Evolutionary conservation across 2,797 vertebrate species (phyloP).

Genomic region (Mareca strepera): DNA sequence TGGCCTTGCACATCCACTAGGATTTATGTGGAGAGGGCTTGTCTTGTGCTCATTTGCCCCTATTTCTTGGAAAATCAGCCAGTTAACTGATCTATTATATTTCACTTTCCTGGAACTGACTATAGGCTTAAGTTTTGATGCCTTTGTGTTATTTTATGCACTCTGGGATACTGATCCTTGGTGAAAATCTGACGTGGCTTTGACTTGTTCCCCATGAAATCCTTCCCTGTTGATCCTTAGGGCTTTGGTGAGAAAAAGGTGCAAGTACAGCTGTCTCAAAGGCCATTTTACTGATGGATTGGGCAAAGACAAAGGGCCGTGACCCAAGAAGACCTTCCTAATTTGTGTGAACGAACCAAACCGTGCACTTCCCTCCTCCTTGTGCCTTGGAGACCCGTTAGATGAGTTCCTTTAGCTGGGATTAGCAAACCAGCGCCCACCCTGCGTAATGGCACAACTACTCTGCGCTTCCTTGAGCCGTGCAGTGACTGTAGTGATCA

Average conservation of each 20-base stretch:
- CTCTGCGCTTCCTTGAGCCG: background rate
- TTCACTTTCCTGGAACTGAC: background rate
- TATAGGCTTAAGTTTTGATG: background rate
- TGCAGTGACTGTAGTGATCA: rapidly evolving
- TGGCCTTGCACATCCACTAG: no score
- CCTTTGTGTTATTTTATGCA: background rate
- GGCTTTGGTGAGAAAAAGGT: background rate
- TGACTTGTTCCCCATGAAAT: background rate
- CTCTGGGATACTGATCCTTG: background rate
- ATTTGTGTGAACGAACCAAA: background rate
- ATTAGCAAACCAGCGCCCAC: background rate
- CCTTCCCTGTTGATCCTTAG: background rate
- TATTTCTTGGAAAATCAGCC: background rate
- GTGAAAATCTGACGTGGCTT: background rate
- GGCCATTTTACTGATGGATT: background rate
- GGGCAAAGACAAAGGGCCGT: background rate
- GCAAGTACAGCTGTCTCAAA: rapidly evolving
- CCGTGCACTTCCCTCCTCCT: background rate
- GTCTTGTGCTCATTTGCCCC: background rate
- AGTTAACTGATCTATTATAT: background rate
- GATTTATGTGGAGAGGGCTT: background rate
- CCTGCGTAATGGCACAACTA: rapidly evolving
- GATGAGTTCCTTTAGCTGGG: background rate
- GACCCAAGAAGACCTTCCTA: background rate
- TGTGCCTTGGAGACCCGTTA: rapidly evolving